phyloP scores from a whole-genome alignment of 1,140 invertebrate genomes.

The Cecropterus lyciades region DNA sequence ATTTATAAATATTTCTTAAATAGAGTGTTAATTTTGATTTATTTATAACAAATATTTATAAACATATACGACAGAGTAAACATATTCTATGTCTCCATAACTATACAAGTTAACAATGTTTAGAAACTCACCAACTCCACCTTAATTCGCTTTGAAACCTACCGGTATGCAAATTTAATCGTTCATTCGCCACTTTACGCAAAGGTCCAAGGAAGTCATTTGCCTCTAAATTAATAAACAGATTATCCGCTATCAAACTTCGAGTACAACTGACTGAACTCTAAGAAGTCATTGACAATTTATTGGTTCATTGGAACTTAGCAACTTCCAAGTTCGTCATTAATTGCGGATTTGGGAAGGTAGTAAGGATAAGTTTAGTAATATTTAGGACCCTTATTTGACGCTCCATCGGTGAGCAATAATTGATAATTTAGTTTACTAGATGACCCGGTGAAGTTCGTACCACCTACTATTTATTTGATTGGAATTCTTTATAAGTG shows the following conservation, averaged over 20 bases:
- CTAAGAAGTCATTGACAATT: conserved; percentile 53
- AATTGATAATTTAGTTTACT: conserved; percentile 51
- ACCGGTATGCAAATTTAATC: conserved; percentile 35
- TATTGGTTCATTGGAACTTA: conserved; percentile 66
- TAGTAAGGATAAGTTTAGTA: conserved; percentile 58
- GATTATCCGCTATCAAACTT: conserved; percentile 38
- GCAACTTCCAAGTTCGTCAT: conserved; percentile 67
- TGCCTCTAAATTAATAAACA: conserved; percentile 36
- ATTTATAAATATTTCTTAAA: no score
- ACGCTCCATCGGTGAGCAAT: conserved; percentile 59
- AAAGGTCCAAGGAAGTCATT: conserved; percentile 33
- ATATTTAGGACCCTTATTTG: conserved; percentile 69
- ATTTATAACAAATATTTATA: no score
- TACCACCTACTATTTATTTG: no score
- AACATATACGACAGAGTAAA: no score
- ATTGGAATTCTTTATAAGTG: no score
- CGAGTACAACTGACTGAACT: conserved; percentile 33
- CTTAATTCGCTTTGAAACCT: not conserved
- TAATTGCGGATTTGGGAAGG: conserved; percentile 68
- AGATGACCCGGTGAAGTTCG: no score
- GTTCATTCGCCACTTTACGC: conserved; percentile 28
- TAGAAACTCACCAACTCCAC: not conserved
- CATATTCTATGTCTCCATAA: no score
- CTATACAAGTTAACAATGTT: not conserved
- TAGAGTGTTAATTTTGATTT: no score